These are phyloP conservation scores for Drosophila meridiana DNA, from an alignment of 2,888 invertebrate genomes.

Conservation along the genomic window DNA sequence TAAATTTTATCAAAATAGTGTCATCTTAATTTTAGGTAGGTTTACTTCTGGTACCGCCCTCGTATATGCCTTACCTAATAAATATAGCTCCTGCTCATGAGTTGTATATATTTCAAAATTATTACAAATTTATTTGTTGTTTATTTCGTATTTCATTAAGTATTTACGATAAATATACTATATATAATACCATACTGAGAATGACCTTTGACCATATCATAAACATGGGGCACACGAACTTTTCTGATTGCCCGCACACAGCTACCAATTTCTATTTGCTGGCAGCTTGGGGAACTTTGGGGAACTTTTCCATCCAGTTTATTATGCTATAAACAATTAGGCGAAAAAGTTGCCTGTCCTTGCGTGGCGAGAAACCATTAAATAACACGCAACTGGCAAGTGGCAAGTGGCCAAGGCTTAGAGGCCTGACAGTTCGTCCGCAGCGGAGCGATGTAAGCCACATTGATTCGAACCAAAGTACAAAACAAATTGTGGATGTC, in stretches of 20 bases:
- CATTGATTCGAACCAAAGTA: slow-evolving; percentile 20
- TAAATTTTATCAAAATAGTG: no score
- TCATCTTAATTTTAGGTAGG: no score
- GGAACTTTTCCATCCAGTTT: slow-evolving; percentile 44
- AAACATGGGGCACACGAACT: slow-evolving; percentile 39
- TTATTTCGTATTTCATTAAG: slow-evolving; percentile 4
- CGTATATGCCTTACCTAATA: neutral
- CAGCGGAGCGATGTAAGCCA: neutral
- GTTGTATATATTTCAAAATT: slow-evolving; percentile 1
- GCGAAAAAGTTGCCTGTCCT: slow-evolving; percentile 59
- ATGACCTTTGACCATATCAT: slow-evolving; percentile 38
- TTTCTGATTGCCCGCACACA: slow-evolving; percentile 32
- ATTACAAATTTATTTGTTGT: neutral
- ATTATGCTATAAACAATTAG: slow-evolving; percentile 66
- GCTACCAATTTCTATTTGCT: slow-evolving; percentile 28
- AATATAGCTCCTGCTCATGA: neutral
- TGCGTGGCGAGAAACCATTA: slow-evolving; percentile 60
- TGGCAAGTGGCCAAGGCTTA: slow-evolving; percentile 16
- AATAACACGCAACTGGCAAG: slow-evolving; percentile 57
- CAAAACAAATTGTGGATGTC: slow-evolving; percentile 50
- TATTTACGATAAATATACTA: slow-evolving; percentile 15
- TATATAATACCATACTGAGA: neutral
- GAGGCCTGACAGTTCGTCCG: slow-evolving; percentile 6
- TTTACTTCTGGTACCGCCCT: no score
- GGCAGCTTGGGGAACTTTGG: slow-evolving; percentile 11